Base-by-base conservation (phyloP, 2,797 vertebrate species). In the Dicrostonyx torquatus region DNA sequence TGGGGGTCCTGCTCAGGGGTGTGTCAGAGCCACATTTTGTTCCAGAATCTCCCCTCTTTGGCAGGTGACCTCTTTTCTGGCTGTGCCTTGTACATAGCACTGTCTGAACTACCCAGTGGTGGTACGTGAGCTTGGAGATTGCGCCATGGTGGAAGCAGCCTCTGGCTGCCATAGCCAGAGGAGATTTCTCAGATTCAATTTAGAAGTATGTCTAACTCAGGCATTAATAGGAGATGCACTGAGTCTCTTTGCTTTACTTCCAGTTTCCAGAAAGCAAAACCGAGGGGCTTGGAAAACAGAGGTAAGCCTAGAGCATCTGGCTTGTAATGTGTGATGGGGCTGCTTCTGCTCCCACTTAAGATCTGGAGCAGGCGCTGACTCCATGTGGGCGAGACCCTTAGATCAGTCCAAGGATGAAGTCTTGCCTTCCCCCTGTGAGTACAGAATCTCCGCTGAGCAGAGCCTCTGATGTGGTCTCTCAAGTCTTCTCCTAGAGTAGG, bases 231-330 rank as follows among this genome's bases (percentile, higher is more conserved):
- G 14, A 68, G 29, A 12, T 24, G 50, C n/a, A 70, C 48, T 1
- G 31, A 66, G 24, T 72, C 78, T 37, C 3, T 77, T 70, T 31
- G 48, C 24, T n/a, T 34, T 26, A 45, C 4, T 29, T 76, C 84
- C 50, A 48, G 80, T 94, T 92, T 87, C 31, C 80, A 91, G 95
- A 90, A 85, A 85, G 73, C 53, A 73, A 87, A 82, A 64, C 66
- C 4, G 48, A 93, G 84, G 64, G n/a, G 3, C 31, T 14, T n/a
- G 45, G 34, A 66, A 90, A 89, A 43, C 58, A 20, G 48, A 26
- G 60, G 26, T 24, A 31, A 55, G 37, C 60, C 55, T 82, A 37
- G 70, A 58, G 86, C 26, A 17, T 62, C 6, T 45, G n/a, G 29
- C 40, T 85, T 66, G 48, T 24, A n/a, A 40, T 2, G n/a, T 1